Conservation (phyloP, 2,888 invertebrate species). For the Drosophila koepferae region DNA sequence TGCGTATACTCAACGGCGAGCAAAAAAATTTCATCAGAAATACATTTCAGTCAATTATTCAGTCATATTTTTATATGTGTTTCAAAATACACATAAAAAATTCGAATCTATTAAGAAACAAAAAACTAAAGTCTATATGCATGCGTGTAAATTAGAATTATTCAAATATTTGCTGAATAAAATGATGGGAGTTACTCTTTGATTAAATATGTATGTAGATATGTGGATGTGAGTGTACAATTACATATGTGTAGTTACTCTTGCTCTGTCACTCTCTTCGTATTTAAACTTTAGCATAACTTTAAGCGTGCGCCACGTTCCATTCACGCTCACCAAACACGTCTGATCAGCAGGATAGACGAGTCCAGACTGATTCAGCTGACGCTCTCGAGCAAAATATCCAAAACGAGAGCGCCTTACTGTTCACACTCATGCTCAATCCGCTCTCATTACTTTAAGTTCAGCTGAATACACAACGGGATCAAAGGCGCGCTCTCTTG, state of each 20-base stretch:
- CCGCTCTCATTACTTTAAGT: background rate
- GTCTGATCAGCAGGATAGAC: slow-evolving; percentile 2
- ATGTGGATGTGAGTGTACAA: no score
- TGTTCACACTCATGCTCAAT: background rate
- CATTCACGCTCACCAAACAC: background rate
- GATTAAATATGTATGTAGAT: background rate
- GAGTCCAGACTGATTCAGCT: slow-evolving; percentile 1
- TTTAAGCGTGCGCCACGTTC: background rate
- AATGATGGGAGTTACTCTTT: slow-evolving; percentile 1
- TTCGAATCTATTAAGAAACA: background rate
- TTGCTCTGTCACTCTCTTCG: background rate
- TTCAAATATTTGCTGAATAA: slow-evolving; percentile 14
- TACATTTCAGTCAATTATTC: slow-evolving; percentile 14
- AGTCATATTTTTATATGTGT: slow-evolving; percentile 5
- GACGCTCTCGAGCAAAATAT: background rate
- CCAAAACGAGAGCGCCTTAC: background rate
- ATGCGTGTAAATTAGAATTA: slow-evolving; percentile 11
- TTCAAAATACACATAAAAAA: background rate
- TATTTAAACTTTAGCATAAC: background rate
- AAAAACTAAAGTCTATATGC: slow-evolving; percentile 6
- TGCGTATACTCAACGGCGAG: slow-evolving; percentile 35
- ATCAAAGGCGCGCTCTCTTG: background rate
- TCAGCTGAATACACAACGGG: slow-evolving; percentile 7
- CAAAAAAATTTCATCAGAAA: slow-evolving; percentile 41
- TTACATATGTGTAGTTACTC: background rate